These are phyloP conservation scores for Altica lythri DNA, from an alignment of 2,888 invertebrate species.

Conservation along the genomic window DNA sequence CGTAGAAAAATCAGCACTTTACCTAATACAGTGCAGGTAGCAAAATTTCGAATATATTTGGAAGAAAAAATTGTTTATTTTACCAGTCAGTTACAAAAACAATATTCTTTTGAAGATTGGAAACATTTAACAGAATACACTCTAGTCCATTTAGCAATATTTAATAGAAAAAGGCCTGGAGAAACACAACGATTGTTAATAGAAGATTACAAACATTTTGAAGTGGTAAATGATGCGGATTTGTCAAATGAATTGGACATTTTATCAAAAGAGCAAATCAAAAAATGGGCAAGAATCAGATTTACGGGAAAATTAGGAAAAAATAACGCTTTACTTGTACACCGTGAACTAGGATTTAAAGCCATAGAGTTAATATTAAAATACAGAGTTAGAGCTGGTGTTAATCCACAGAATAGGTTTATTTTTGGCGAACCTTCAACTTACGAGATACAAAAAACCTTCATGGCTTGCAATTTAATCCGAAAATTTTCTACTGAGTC, in stretches of 20 bases:
- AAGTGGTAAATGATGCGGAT: constrained; percentile 13
- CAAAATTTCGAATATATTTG: constrained; percentile 13
- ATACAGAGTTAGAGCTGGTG: constrained; percentile 17
- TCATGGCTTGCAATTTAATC: constrained; percentile 13
- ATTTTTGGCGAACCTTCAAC: constrained; percentile 22
- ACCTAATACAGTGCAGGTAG: constrained; percentile 11
- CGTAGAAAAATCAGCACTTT: constrained; percentile 7
- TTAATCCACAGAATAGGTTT: constrained; percentile 9
- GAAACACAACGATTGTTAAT: constrained; percentile 19
- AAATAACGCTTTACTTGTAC: constrained; percentile 21
- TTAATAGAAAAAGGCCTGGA: constrained; percentile 23
- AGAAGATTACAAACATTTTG: too few species aligned
- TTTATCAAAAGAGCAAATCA: constrained; percentile 16
- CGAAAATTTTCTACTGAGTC: constrained; percentile 13
- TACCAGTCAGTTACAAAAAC: not conserved
- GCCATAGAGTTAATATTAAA: constrained; percentile 20
- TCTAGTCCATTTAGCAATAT: constrained; percentile 14
- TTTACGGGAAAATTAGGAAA: constrained; percentile 25
- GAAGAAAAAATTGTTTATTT: constrained; percentile 8
- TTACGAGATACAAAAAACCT: constrained; percentile 3
- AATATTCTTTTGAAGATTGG: constrained; percentile 7
- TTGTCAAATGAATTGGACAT: not conserved
- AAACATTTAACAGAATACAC: constrained; percentile 15
- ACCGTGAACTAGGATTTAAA: constrained; percentile 21
- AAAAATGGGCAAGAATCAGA: constrained; percentile 23